Base-by-base conservation (phyloP, 2,113 vertebrate genomes). In the Plecturocebus donacophilus region DNA sequence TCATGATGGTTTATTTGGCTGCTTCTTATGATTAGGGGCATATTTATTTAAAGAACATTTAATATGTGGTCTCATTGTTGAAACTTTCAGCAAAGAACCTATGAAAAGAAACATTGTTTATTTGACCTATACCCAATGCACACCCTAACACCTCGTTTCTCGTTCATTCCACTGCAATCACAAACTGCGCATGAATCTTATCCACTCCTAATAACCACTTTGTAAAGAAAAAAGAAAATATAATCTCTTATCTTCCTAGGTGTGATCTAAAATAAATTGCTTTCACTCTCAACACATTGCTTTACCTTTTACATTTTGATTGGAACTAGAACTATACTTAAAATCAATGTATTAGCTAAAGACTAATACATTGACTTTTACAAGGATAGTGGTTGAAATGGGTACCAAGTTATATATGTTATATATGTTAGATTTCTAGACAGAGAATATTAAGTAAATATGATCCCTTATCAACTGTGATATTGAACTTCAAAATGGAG, bases 371-470 rank as follows among this genome's bases (percentile, higher is more conserved):
- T 52, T 52, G 5, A 1, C n/a, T 91, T 85, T n/a, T 40, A 52
- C 42, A 88, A 83, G 25, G 35, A 85, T 56, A 64, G 40, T 52
- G 32, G n/a, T 83, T 95, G 27, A 71, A 93, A 86, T 66, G 11
- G 2, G 16, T 38, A 42, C 38, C 20, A n/a, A 86, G 73, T 87
- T 94, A 83, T 61, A 32, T 35, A 66, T 56, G 32, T 64, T 64
- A 64, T 52, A 52, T 17, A 52, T 52, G 52, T 54, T 76, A 79
- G 42, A 1, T 89, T 93, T 89, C 61, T 91, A 58, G 49, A 79
- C 30, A 90, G 93, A 95, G 66, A 94, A 86, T 86, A 21, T 85
- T 92, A 84, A 96, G 20, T 47, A 97, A 38, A 56, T 91, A 91
- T 76, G 45, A 83, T 84, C 25, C 25, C 25, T 92, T 95, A 83